Evolutionary conservation across 2,888 invertebrate genomes (phyloP).

Genomic region (Eutolmus rufibarbis): DNA sequence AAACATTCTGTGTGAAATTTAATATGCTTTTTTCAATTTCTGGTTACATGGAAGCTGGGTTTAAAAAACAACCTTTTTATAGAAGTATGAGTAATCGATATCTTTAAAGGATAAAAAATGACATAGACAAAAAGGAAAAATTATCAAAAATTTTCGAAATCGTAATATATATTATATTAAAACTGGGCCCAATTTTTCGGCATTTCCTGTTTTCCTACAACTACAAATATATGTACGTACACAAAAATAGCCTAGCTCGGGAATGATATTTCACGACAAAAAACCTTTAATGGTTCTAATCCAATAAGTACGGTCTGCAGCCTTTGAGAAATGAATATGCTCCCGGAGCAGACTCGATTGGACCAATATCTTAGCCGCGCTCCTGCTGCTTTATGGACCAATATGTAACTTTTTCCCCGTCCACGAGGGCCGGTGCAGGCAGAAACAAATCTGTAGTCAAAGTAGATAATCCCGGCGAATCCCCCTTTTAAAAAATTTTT

Average conservation of each 20-base stretch:
- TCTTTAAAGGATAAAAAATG: background rate
- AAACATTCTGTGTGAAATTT: too few relatives aligned
- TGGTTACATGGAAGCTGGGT: too few relatives aligned
- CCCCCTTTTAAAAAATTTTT: background rate
- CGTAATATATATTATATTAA: background rate
- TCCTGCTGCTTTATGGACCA: background rate
- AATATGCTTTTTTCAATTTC: too few relatives aligned
- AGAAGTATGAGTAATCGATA: too few relatives aligned
- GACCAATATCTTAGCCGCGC: background rate
- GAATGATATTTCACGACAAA: background rate
- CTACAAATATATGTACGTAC: background rate
- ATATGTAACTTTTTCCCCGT: background rate
- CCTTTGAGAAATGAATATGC: background rate
- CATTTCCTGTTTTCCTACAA: background rate
- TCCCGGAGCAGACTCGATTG: background rate
- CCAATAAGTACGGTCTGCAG: background rate
- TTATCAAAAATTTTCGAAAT: background rate
- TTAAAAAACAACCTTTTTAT: too few relatives aligned
- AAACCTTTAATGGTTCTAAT: background rate
- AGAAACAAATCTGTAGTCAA: background rate
- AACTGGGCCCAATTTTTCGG: background rate
- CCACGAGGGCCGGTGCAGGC: background rate
- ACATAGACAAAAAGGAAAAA: background rate
- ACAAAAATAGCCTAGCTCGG: background rate
- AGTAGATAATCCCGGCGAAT: background rate